Conservation (phyloP, 1,140 invertebrate species). For the Diploscapter pachys region DNA sequence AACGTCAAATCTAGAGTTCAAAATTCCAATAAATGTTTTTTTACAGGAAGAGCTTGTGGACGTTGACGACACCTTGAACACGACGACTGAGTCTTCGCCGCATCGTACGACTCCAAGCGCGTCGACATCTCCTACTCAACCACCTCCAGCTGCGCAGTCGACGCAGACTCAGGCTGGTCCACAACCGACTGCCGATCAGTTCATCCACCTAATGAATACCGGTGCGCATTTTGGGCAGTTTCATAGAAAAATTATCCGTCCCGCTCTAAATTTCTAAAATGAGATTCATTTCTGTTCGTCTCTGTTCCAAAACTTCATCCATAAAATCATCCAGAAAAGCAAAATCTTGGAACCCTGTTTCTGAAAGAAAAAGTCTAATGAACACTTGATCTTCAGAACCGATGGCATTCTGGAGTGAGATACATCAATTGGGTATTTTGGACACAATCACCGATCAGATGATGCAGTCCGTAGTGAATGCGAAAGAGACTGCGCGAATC, state of each 20-base stretch:
- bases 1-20: constrained; percentile 4
- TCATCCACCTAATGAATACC: constrained; percentile 12
- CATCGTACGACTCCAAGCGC: no score
- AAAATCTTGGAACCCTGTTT: no score
- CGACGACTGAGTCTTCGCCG: not conserved
- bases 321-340: no score
- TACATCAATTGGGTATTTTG: constrained; percentile 45
- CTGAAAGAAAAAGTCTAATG: no score
- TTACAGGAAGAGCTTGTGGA: constrained; percentile 12
- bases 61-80: constrained; percentile 20
- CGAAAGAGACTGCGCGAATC: constrained; percentile 4
- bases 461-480: constrained; percentile 9
- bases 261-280: no score
- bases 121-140: no score
- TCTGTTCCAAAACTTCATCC: no score
- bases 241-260: no score
- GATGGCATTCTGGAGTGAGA: constrained; percentile 46
- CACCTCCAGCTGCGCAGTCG: no score
- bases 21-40: not conserved
- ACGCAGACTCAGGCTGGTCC: no score
- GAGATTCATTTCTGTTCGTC: no score
- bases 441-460: constrained; percentile 49
- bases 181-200: constrained; percentile 2
- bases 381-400: constrained; percentile 22
- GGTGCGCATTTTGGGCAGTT: no score